These are phyloP conservation scores for Cremastinae sp. DNA, from an alignment of 2,888 invertebrate genomes.

Conservation along the genomic window DNA sequence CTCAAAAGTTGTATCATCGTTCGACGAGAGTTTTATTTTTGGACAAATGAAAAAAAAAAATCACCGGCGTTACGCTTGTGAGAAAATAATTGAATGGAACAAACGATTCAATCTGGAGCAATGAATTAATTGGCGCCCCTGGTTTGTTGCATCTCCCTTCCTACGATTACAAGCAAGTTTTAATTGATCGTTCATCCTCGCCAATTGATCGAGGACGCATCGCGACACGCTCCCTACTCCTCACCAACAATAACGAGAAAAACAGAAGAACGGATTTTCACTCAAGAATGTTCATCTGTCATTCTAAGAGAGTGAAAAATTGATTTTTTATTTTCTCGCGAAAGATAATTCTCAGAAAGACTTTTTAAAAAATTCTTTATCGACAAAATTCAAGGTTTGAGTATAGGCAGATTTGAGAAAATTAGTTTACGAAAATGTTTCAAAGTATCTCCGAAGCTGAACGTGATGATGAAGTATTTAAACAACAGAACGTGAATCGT, in stretches of 20 bases:
- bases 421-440: too few relatives aligned
- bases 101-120: constrained; percentile 47
- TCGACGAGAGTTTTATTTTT: too few relatives aligned
- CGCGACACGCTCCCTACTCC: constrained; percentile 7
- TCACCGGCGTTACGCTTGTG: not conserved
- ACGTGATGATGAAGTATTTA: too few relatives aligned
- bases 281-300: not conserved
- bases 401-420: too few relatives aligned
- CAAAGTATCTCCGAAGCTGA: too few relatives aligned
- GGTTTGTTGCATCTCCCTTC: not conserved
- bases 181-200: constrained; percentile 56
- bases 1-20: too few relatives aligned
- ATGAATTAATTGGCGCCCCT: constrained; percentile 40
- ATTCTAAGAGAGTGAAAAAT: not conserved
- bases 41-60: too few relatives aligned
- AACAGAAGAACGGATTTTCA: not conserved
- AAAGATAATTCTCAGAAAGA: too few relatives aligned
- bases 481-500: too few relatives aligned
- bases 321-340: not conserved
- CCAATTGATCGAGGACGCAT: constrained; percentile 56
- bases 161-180: constrained; percentile 38
- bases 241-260: constrained; percentile 37
- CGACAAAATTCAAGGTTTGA: too few relatives aligned
- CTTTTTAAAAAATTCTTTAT: not conserved
- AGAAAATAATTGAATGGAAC: not conserved